Evolutionary conservation across 2,888 invertebrate species (phyloP).

Genomic region (Caenorhabditis sp.): DNA sequence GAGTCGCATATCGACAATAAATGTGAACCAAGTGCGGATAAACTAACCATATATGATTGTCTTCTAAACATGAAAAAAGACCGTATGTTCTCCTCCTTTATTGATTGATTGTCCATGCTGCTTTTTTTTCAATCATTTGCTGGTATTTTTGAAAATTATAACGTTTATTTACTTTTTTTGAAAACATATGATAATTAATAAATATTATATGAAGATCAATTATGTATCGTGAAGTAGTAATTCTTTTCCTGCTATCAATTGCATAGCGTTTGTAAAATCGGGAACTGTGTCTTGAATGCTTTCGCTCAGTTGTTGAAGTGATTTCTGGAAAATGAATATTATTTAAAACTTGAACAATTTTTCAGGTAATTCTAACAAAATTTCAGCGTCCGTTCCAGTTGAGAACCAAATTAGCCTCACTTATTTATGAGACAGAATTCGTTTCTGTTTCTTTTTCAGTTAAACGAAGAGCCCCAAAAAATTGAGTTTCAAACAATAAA

Average conservation of each 20-base stretch:
- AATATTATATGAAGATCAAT: not conserved
- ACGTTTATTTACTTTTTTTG: not conserved
- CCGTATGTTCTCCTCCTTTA: not conserved
- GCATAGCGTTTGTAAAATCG: not conserved
- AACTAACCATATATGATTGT: not conserved
- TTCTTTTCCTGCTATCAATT: not conserved
- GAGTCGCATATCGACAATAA: slow-evolving; percentile 8
- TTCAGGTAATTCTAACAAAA: too few species aligned
- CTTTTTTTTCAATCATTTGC: not conserved
- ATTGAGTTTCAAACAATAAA: too few species aligned
- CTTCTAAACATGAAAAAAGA: not conserved
- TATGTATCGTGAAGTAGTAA: not conserved
- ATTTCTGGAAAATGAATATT: not conserved
- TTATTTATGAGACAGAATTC: too few species aligned
- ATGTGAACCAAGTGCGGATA: not conserved
- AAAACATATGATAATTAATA: not conserved
- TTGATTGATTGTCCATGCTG: not conserved
- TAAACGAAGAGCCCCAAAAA: too few species aligned
- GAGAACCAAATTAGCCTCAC: too few species aligned
- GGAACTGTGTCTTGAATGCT: not conserved
- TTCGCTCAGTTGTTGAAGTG: not conserved
- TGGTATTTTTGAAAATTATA: not conserved
- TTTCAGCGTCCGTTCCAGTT: too few species aligned
- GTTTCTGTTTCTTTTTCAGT: too few species aligned
- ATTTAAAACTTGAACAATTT: too few species aligned